Base-by-base conservation (phyloP, 2,113 vertebrate genomes). In the Macrotus californicus region DNA sequence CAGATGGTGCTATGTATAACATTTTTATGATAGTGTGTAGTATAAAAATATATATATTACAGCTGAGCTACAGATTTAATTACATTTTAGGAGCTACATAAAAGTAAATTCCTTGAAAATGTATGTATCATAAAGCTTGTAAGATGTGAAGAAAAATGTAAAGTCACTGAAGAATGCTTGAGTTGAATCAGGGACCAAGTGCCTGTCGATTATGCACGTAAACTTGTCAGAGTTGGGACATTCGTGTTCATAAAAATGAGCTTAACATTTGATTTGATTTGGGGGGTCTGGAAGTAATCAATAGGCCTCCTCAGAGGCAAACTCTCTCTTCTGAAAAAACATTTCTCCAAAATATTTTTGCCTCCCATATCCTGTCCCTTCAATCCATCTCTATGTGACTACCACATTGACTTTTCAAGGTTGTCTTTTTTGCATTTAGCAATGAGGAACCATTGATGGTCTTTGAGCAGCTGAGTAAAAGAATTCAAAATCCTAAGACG, bases 1-100 rank as follows among this genome's bases (percentile, higher is more conserved):
- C 98, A 98, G 98, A 98, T 98, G 97, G 98, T 98, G 96, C 97
- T 97, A 87, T 96, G 56, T 87, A 97, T 98, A 98, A 97, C 64
- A 97, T 94, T 97, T 98, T 98, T 96, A 98, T 98, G 96, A 92
- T 95, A 93, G 43, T 91, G 7, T 97, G 93, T 92, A 98, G 95
- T 92, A 96, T 97, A 94, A 94, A 95, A 96, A 98, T 93, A 97
- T 95, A 97, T 97, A 95, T 95, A 97, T 96, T 96, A 80, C n/a
- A 91, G 88, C 87, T 89, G 96, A 98, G 89, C 39, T 98, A 29
- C 56, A 97, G 22, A 66, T 94, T 97, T 97, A 98, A 98, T 98
- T 97, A 98, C 76, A 93, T 88, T 93, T 94, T 97, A 94, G 89
- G 84, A 97, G 82, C 97, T 96, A 91, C 89, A 96, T 34, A 19